phyloP scores from a whole-genome alignment of 1,140 invertebrate species.

The Brachionus rubens region DNA sequence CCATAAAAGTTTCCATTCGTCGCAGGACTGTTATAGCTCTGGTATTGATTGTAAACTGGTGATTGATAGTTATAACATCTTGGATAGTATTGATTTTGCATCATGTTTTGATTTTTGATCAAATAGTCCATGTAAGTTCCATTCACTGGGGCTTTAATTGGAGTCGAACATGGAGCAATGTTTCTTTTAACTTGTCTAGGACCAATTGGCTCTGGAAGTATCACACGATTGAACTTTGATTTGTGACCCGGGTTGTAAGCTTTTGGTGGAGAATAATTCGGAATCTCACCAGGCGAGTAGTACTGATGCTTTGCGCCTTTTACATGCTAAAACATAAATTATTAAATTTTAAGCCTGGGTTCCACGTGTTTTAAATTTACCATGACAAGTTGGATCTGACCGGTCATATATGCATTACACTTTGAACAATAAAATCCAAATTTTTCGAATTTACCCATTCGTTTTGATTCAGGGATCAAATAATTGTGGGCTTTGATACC shows the following conservation, averaged over 20 bases:
- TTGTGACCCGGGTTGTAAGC: slow-evolving; percentile 6
- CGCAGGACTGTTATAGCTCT: not conserved
- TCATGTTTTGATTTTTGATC: not conserved
- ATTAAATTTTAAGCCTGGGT: not conserved
- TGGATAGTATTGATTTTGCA: not conserved
- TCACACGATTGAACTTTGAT: not conserved
- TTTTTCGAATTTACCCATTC: slow-evolving; percentile 44
- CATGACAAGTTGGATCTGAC: slow-evolving; percentile 45
- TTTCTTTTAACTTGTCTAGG: too few species aligned
- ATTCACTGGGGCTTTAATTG: not conserved
- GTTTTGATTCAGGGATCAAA: slow-evolving; percentile 25
- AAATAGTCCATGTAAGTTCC: not conserved
- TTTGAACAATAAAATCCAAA: slow-evolving; percentile 41
- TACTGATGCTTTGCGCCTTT: slow-evolving; percentile 42
- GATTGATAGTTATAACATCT: not conserved
- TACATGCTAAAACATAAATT: slow-evolving; percentile 18
- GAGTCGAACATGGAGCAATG: not conserved
- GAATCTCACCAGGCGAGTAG: slow-evolving; percentile 14
- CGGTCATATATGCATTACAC: slow-evolving; percentile 44
- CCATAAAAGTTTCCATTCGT: not conserved
- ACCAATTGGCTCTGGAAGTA: not conserved
- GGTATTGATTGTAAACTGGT: not conserved
- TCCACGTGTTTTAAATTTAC: not conserved
- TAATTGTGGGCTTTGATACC: slow-evolving; percentile 14
- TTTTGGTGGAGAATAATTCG: slow-evolving; percentile 4